phyloP scores from a whole-genome alignment of 92 coral and sea anemone species.

The Epizoanthus scotinus region DNA sequence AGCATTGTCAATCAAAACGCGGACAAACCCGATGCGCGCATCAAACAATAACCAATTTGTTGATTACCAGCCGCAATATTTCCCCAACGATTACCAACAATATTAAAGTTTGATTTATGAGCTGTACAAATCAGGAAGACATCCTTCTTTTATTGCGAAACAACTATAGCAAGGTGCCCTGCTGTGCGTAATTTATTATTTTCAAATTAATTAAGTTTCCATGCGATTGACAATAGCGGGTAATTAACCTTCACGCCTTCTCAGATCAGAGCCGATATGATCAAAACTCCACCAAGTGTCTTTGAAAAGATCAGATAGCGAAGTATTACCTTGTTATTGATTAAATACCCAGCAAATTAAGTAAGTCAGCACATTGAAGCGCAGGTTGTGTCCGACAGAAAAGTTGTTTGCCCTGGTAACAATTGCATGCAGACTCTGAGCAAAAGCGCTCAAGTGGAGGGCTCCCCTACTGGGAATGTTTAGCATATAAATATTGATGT shows the following conservation, averaged over 20 bases:
- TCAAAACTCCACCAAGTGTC: conserved; percentile 16
- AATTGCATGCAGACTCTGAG: conserved; percentile 12
- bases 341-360: neutral
- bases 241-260: conserved; percentile 43
- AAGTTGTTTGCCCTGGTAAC: neutral
- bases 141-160: conserved; percentile 20
- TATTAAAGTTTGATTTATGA: conserved; percentile 28
- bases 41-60: conserved; percentile 21
- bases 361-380: neutral
- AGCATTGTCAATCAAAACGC: conserved; percentile 24
- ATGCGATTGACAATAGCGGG: conserved; percentile 26
- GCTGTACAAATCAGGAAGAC: conserved; percentile 21
- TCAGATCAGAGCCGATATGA: neutral
- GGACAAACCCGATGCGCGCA: neutral
- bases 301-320: conserved; percentile 29
- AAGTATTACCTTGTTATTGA: conserved; percentile 8
- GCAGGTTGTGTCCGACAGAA: neutral
- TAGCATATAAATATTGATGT: conserved; percentile 38
- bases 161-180: conserved; percentile 11
- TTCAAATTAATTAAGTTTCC: conserved; percentile 44
- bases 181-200: conserved; percentile 47
- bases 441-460: neutral
- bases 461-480: conserved; percentile 33
- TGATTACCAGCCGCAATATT: conserved; percentile 11
- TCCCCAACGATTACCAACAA: conserved; percentile 30